These are phyloP conservation scores for Eristalis pertinax DNA, from an alignment of 2,888 invertebrate species.

Conservation along the genomic window DNA sequence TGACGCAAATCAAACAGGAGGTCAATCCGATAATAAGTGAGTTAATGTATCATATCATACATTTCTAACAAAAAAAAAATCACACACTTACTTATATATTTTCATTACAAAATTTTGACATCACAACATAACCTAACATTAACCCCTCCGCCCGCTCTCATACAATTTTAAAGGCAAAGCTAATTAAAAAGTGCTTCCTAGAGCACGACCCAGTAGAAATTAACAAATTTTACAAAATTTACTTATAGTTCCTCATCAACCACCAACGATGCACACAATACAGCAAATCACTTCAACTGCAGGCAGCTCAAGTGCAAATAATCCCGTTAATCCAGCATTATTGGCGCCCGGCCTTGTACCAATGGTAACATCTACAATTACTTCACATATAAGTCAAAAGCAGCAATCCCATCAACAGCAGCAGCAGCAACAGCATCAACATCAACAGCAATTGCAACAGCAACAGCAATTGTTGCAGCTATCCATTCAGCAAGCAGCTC, in stretches of 20 bases:
- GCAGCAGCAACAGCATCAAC: constrained; percentile 78
- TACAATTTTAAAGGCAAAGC: not conserved
- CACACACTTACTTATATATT: too few relatives aligned
- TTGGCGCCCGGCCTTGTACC: constrained; percentile 79
- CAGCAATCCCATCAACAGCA: constrained; percentile 75
- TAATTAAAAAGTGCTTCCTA: not conserved
- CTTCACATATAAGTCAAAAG: constrained; percentile 79
- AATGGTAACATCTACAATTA: constrained; percentile 80
- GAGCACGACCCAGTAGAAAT: not conserved
- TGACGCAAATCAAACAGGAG: constrained; percentile 80
- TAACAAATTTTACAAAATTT: constrained; percentile 13
- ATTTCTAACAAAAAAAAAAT: not conserved
- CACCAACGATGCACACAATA: constrained; percentile 81
- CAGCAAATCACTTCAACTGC: constrained; percentile 80
- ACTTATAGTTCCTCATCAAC: constrained; percentile 79
- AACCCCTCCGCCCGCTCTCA: not conserved
- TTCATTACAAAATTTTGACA: not conserved
- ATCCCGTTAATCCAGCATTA: constrained; percentile 76
- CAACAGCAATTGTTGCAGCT: constrained; percentile 76
- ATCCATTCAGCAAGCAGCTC: constrained; percentile 77
- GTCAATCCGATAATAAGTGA: constrained; percentile 81
- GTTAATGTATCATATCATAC: constrained; percentile 65
- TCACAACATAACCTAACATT: not conserved
- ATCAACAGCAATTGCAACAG: constrained; percentile 76
- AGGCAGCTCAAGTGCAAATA: constrained; percentile 74